Evolutionary conservation across 30 jellyfish, hydroid and myxozoan genomes (phyloP).

Genomic region (Pelagia noctiluca): DNA sequence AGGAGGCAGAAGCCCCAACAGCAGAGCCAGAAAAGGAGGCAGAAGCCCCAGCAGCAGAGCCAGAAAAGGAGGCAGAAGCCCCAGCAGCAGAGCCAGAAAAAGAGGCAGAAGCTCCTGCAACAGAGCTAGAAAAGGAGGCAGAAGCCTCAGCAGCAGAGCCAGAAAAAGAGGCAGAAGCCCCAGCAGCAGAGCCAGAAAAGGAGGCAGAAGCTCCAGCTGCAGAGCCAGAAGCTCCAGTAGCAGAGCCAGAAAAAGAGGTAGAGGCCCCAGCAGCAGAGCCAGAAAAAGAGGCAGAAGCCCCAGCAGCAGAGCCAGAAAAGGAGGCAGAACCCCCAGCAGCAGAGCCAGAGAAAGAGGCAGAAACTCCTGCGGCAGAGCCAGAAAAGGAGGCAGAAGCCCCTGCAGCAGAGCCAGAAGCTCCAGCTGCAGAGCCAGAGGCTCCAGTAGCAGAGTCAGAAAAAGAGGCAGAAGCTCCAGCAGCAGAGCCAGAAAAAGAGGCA

Average conservation of each 20-base stretch:
- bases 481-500: neutral
- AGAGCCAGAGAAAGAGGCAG: neutral
- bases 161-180: neutral
- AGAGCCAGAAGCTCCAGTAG: neutral
- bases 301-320: conserved; percentile 21
- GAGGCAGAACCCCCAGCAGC: conserved; percentile 3
- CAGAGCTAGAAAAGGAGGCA: neutral
- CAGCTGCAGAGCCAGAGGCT: neutral
- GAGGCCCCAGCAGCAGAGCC: neutral
- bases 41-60: neutral
- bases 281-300: neutral
- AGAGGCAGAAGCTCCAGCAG: neutral
- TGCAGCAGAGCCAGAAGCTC: neutral
- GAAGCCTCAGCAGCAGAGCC: neutral
- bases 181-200: conserved; percentile 6
- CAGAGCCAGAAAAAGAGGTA: neutral
- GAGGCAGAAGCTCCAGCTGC: neutral
- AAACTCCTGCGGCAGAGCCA: neutral
- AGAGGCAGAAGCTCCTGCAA: neutral
- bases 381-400: neutral
- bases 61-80: neutral
- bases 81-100: neutral
- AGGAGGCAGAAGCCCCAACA: neutral
- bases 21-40: conserved; percentile 28
- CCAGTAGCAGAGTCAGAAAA: neutral